Evolutionary conservation across 2,113 vertebrate species (phyloP).

Genomic region (Theropithecus gelada): DNA sequence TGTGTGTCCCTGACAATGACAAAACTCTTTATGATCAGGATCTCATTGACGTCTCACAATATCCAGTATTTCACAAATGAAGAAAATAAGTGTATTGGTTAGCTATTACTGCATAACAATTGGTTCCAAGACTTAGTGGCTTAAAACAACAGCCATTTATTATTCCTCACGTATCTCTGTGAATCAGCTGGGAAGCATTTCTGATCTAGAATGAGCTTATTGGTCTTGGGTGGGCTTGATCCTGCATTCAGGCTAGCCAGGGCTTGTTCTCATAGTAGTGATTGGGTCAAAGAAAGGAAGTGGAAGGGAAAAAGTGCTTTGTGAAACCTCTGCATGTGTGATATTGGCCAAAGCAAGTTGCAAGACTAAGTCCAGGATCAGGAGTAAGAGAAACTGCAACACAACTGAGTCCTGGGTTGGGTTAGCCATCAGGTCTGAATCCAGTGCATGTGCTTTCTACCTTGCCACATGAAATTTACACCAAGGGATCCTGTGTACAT

Average conservation of each 20-base stretch:
- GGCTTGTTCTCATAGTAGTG: not conserved
- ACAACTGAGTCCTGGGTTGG: not conserved
- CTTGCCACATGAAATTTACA: too few species aligned
- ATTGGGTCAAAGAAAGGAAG: not conserved
- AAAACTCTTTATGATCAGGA: not conserved
- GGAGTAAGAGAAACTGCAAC: not conserved
- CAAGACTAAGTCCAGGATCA: not conserved
- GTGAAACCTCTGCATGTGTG: too few species aligned
- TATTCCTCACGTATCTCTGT: not conserved
- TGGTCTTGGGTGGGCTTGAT: not conserved
- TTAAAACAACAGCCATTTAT: not conserved
- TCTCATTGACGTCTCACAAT: not conserved
- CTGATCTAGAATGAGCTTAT: not conserved
- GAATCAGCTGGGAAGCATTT: not conserved
- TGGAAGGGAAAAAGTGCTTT: not conserved
- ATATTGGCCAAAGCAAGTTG: not conserved
- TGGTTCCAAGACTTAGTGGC: accelerated
- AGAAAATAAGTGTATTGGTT: not conserved
- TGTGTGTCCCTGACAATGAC: not conserved
- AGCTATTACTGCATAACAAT: not conserved
- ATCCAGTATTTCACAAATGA: not conserved
- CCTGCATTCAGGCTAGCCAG: not conserved
- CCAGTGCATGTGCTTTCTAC: not conserved
- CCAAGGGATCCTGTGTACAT: not conserved
- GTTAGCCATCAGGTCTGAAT: not conserved